phyloP scores from a whole-genome alignment of 1,140 invertebrate species.

The Bicyclus anynana region DNA sequence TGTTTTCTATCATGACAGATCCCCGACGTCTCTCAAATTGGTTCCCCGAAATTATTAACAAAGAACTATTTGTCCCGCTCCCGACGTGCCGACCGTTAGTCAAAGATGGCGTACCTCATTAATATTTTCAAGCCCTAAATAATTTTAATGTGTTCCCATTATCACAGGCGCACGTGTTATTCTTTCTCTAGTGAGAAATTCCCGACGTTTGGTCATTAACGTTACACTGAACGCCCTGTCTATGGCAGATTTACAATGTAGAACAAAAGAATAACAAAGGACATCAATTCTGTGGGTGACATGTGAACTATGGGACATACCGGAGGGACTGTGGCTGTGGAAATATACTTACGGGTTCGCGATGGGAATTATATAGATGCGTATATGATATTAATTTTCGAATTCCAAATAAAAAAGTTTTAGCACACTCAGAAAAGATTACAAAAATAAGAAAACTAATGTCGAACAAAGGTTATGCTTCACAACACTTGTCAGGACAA shows the following conservation, averaged over 20 bases:
- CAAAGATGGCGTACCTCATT: constrained; percentile 48
- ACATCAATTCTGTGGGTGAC: constrained; percentile 63
- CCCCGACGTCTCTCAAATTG: constrained; percentile 13
- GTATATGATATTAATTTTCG: background rate
- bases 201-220: constrained; percentile 49
- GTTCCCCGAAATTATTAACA: constrained; percentile 38
- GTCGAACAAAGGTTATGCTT: too few species aligned
- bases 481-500: too few species aligned
- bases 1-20: constrained; percentile 7
- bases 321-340: constrained; percentile 18
- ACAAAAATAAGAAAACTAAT: too few species aligned
- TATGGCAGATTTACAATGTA: constrained; percentile 56
- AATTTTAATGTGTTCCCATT: constrained; percentile 70
- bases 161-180: constrained; percentile 55
- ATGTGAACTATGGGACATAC: constrained; percentile 55
- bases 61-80: constrained; percentile 48
- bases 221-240: constrained; percentile 41
- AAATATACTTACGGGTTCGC: constrained; percentile 18
- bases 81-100: constrained; percentile 39
- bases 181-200: constrained; percentile 44
- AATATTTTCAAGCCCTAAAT: constrained; percentile 56
- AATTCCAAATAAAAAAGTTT: too few species aligned
- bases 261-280: constrained; percentile 68
- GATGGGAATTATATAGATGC: constrained; percentile 1
- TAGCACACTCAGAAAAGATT: too few species aligned